phyloP scores from a whole-genome alignment of 2,113 vertebrate species.

The Gnathonemus longibarbis region DNA sequence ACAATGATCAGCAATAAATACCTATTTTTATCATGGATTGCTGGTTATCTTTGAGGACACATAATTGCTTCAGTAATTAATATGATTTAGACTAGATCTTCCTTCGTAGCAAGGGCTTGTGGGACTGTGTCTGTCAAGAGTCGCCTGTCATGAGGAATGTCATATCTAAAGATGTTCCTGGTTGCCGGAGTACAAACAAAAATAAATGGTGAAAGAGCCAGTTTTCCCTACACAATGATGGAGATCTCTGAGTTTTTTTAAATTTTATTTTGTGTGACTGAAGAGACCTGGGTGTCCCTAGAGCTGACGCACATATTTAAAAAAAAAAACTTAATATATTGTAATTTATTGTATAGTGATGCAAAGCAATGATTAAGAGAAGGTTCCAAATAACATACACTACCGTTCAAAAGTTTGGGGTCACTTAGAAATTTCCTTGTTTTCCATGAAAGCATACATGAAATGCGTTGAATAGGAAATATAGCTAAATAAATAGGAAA shows the following conservation, averaged over 20 bases:
- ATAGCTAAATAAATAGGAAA: too few relatives aligned
- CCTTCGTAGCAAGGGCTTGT: neutral
- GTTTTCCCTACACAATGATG: neutral
- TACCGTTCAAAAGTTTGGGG: too few relatives aligned
- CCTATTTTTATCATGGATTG: neutral
- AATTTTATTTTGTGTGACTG: neutral
- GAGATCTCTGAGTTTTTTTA: neutral
- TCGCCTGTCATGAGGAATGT: neutral
- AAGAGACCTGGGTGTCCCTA: neutral
- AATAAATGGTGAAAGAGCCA: neutral
- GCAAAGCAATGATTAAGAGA: neutral
- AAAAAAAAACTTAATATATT: neutral
- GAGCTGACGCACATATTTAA: neutral
- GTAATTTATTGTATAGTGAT: neutral
- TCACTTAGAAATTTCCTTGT: too few relatives aligned
- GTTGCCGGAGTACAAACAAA: neutral
- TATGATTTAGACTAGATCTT: neutral
- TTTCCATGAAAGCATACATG: too few relatives aligned
- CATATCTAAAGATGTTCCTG: neutral
- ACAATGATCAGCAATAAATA: neutral
- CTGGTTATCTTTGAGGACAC: neutral
- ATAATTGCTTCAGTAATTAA: neutral
- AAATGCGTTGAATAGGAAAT: too few relatives aligned
- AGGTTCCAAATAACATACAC: neutral
- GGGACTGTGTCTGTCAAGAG: neutral